Evolutionary conservation across 2,113 vertebrate genomes (phyloP).

Genomic region (Istiophorus platypterus): DNA sequence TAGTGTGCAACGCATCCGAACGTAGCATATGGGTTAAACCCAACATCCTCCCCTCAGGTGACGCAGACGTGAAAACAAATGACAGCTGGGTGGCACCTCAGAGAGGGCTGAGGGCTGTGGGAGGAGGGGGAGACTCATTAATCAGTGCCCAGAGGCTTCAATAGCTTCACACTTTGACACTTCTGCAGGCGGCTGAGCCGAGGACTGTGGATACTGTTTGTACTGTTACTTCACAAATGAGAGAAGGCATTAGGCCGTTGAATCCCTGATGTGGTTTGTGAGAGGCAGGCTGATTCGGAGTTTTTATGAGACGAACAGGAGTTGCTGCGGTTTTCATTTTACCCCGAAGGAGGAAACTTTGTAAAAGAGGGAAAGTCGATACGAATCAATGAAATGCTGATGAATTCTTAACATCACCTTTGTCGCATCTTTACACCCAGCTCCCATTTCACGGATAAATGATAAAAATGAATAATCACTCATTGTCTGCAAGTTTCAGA

Average conservation of each 20-base stretch:
- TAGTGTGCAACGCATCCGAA: constrained; percentile 2
- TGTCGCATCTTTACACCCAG: neutral
- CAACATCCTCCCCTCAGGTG: constrained; percentile 4
- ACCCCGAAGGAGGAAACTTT: neutral
- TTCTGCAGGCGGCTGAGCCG: constrained; percentile 33
- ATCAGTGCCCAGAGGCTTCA: constrained; percentile 50
- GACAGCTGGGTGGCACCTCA: constrained; percentile 11
- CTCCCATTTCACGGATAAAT: neutral
- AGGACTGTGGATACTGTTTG: constrained; percentile 37
- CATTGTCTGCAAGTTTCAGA: neutral
- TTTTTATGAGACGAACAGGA: constrained; percentile 14
- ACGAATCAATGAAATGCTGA: constrained; percentile 16
- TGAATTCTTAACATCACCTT: no score
- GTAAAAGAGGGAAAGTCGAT: no score
- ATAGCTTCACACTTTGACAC: constrained; percentile 15
- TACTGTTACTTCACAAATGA: constrained; percentile 45
- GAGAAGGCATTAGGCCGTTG: constrained; percentile 31
- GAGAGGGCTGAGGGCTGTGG: neutral
- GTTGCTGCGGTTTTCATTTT: neutral
- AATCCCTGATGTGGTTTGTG: constrained; percentile 23
- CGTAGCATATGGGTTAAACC: neutral
- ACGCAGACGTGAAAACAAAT: constrained; percentile 38
- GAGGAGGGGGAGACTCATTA: constrained; percentile 35
- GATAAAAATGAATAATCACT: constrained; percentile 11
- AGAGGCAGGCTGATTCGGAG: constrained; percentile 41